Evolutionary conservation across 2,888 invertebrate genomes (phyloP), one percentile per base, ranked within the genome.

Genomic region (Phortica magna): DNA sequence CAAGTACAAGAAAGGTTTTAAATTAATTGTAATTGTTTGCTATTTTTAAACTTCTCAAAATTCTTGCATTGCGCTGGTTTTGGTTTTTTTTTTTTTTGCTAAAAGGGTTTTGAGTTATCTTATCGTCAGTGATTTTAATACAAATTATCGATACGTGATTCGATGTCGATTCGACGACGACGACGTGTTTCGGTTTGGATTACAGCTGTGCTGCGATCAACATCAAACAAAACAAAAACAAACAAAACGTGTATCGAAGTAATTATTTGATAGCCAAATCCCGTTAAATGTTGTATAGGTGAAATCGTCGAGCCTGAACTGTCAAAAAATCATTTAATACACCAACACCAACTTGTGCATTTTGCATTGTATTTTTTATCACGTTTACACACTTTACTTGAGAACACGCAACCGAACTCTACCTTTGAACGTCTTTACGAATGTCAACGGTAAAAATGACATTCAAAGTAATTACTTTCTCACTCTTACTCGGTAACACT

Each of bases 321-420:
- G 2, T 59, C 17, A 2, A 59, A 59, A 59, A 59, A 59, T 10
- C 59, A 19, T 59, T 59, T 7, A 59, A 59, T 14, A 59, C 59
- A 59, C 10, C n/a, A 57, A 14, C 59, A 59, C 6, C 59, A 59
- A 59, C 3, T 59, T 88, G 84, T 83, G 80, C 77, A 81, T 88
- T 88, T 55, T 55, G 57, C 59, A 72, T 22, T 84, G 82, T 81
- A 81, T 80, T 79, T 73, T 88, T 88, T 85, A 87, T 85, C 83
- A 83, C 80, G 81, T 82, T 79, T 79, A 79, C 80, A 79, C 85
- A 82, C 83, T 83, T 83, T 82, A 71, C 76, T 59, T 55, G 10
- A n/a, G n/a, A 12, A 55, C n/a, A 5, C 55, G 55, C 55, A 31
- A 31, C 31, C 31, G 31, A 31, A 31, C 31, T 31, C 31, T 14